Percentiles rank a stretch among this genome's conserved stretches.
These are phyloP conservation scores for Natator depressus DNA, from an alignment of 2,113 vertebrate genomes.

Conservation along the genomic window DNA sequence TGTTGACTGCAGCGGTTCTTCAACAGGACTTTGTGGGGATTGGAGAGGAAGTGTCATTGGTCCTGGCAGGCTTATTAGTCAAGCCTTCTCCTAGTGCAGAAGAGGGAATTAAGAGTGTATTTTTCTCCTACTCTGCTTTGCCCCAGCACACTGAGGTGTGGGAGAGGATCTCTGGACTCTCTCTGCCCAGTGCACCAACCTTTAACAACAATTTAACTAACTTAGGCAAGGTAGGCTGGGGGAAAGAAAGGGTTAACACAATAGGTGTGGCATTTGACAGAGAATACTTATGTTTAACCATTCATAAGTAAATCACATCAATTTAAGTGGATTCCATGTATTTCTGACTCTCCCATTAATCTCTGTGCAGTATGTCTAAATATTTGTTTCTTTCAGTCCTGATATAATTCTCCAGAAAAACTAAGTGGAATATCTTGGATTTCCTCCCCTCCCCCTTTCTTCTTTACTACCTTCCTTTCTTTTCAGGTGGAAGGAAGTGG, in stretches of 20 bases:
- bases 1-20: rapidly evolving
- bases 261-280: conserved; percentile 64
- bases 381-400: conserved; percentile 59
- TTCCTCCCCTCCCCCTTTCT: not conserved
- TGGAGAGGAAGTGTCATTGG: not conserved
- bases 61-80: rapidly evolving
- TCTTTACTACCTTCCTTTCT: conserved; percentile 17
- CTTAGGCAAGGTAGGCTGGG: not conserved
- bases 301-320: conserved; percentile 56
- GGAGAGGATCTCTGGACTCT: not conserved
- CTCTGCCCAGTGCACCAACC: not conserved
- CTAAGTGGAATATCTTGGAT: not conserved
- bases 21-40: no score
- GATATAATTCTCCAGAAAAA: conserved; percentile 47
- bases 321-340: conserved; percentile 58
- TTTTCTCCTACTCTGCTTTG: rapidly evolving
- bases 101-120: not conserved
- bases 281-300: conserved; percentile 59
- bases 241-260: conserved; percentile 47
- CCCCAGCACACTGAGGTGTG: rapidly evolving
- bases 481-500: conserved; percentile 24
- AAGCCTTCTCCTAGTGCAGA: not conserved
- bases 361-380: conserved; percentile 51
- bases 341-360: conserved; percentile 56
- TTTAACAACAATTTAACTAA: not conserved